Evolutionary conservation across 2,113 vertebrate genomes (phyloP).

Genomic region (Holacanthus passer): DNA sequence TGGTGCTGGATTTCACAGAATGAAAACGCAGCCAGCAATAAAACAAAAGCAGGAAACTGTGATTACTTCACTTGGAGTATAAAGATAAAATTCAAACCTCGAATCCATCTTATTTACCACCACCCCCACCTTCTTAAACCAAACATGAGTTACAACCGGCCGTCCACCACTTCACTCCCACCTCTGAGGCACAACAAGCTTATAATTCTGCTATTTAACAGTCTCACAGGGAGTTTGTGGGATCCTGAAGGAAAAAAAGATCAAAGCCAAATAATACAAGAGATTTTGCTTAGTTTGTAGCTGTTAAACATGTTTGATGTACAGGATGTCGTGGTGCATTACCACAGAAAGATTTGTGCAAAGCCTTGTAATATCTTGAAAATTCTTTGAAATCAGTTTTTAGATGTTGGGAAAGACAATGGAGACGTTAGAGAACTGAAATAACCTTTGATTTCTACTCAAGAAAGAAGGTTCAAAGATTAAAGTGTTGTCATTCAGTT

Average conservation of each 20-base stretch:
- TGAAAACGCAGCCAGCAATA: background rate
- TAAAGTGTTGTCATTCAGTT: background rate
- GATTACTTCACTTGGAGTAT: background rate
- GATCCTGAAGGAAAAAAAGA: conserved; percentile 7
- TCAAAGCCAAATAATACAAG: conserved; percentile 23
- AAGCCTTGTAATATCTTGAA: conserved; percentile 5
- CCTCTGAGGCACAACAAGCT: conserved; percentile 17
- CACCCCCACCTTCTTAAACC: background rate
- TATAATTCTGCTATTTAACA: conserved; percentile 17
- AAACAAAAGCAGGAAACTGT: background rate
- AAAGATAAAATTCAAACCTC: conserved; percentile 9
- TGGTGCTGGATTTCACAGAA: background rate
- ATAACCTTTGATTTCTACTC: background rate
- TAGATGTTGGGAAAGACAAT: background rate
- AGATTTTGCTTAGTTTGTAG: conserved; percentile 30
- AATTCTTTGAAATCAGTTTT: conserved; percentile 16
- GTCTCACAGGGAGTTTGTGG: background rate
- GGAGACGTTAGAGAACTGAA: background rate
- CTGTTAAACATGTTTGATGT: conserved; percentile 17
- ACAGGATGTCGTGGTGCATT: conserved; percentile 4
- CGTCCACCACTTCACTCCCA: conserved; percentile 14
- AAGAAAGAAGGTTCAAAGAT: background rate
- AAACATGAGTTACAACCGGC: conserved; percentile 6
- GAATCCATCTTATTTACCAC: background rate
- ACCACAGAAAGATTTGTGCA: background rate